Base-by-base conservation (phyloP, 53 echinoderm and acorn worm genomes). In the Antedon mediterranea region DNA sequence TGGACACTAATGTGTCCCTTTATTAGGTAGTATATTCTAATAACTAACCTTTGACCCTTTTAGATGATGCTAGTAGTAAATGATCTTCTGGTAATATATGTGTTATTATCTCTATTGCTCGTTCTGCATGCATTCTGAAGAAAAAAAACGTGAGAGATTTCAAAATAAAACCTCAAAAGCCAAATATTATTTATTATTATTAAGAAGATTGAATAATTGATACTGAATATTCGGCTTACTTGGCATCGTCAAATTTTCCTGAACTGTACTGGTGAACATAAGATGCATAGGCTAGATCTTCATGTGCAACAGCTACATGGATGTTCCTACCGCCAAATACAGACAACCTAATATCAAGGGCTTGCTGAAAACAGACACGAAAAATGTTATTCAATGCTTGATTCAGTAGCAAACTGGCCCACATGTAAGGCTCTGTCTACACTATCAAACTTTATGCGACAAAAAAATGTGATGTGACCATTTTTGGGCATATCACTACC, bases 231-330 rank as follows among this genome's bases (percentile, higher is more conserved):
- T 37, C 28, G 6, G 88, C 97, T 86, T 77, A 97, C 97, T 92
- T 85, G 30, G 97, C 97, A 77, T 92, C 92, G 34, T 92, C 84
- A 83, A 97, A 97, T 78, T 92, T 97, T 74, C 97, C 97, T 70
- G 89, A 97, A 90, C 97, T 97, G 86, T 97, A 97, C 85, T 97
- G 97, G 75, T 97, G 97, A 34, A 97, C 97, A 32, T 97, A 97
- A 30, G 97, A 97, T 15, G 97, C 89, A 74, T 97, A 97, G 32
- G 97, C 97, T 31, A 97, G 84, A 34, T 97, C 97, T 84, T 97
- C 97, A 81, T 97, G 97, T 23, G 97, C 97, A 7, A 97, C 89
- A 26, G 97, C 97, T 26, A 97, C 97, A 29, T 97, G 97, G 73
- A 92, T 88, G 75, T 97, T 97, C 30, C 89, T 79, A 72, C 97